phyloP scores from a whole-genome alignment of 2,888 invertebrate species.

The Hirtodrosophila confusa region DNA sequence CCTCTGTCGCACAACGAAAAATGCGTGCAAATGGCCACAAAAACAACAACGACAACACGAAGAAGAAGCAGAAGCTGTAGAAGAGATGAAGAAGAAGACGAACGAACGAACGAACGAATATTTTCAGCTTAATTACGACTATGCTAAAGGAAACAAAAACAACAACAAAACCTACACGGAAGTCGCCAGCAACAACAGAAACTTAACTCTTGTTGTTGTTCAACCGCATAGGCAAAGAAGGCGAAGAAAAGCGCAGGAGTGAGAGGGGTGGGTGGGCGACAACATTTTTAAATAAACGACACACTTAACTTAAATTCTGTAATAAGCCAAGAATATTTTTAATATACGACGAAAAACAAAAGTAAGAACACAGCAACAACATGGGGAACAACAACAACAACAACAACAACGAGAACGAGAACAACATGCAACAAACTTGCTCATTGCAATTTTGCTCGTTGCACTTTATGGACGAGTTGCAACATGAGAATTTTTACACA shows the following conservation, averaged over 20 bases:
- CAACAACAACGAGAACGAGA: slow-evolving; percentile 13
- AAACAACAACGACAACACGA: slow-evolving; percentile 21
- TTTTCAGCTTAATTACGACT: slow-evolving; percentile 74
- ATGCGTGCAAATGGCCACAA: slow-evolving; percentile 55
- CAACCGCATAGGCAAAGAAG: not conserved
- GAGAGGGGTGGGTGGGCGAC: slow-evolving; percentile 11
- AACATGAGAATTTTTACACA: slow-evolving; percentile 52
- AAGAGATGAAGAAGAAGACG: slow-evolving; percentile 22
- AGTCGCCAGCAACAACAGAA: slow-evolving; percentile 32
- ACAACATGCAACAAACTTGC: slow-evolving; percentile 45
- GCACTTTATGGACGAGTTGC: slow-evolving; percentile 66
- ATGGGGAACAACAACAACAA: slow-evolving; percentile 11
- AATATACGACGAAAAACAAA: slow-evolving; percentile 33
- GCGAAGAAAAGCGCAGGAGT: not conserved
- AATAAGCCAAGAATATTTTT: slow-evolving; percentile 68
- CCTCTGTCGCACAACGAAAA: slow-evolving; percentile 31
- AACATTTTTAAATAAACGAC: slow-evolving; percentile 60
- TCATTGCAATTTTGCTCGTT: slow-evolving; percentile 38
- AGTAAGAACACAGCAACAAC: slow-evolving; percentile 16
- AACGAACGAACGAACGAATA: slow-evolving; percentile 43
- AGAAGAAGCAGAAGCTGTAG: slow-evolving; percentile 24
- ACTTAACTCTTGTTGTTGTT: slow-evolving; percentile 29
- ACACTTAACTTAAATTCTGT: slow-evolving; percentile 58
- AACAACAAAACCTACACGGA: slow-evolving; percentile 40
- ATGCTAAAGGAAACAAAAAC: slow-evolving; percentile 44